Evolutionary conservation across 2,797 vertebrate genomes (phyloP).

Genomic region (Aplochiton taeniatus): DNA sequence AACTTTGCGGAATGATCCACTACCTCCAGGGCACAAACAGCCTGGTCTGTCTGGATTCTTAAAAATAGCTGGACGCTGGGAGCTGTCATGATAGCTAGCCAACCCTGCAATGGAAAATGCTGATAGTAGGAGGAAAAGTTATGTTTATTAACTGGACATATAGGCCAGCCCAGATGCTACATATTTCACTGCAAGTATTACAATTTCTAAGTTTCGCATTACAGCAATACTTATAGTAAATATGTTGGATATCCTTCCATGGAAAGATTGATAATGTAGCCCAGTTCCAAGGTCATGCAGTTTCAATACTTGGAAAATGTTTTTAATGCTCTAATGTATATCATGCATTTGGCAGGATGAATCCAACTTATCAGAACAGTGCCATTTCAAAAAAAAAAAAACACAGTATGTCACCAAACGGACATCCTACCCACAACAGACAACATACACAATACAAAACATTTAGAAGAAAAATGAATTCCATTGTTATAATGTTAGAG

Average conservation of each 20-base stretch:
- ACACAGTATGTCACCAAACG: too few species aligned
- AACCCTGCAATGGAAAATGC: conserved; percentile 62
- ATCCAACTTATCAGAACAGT: too few species aligned
- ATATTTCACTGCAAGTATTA: conserved; percentile 40
- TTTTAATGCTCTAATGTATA: too few species aligned
- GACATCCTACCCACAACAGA: too few species aligned
- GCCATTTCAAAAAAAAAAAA: too few species aligned
- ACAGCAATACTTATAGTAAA: conserved; percentile 32
- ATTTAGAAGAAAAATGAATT: too few species aligned
- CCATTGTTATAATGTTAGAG: too few species aligned
- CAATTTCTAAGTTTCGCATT: conserved; percentile 33
- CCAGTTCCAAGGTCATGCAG: too few species aligned
- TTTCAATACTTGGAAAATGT: too few species aligned
- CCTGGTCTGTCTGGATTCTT: conserved; percentile 53
- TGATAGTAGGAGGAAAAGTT: conserved; percentile 37
- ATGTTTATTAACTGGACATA: conserved; percentile 58
- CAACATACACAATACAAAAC: too few species aligned
- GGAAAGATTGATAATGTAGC: not conserved
- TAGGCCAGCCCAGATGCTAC: conserved; percentile 20
- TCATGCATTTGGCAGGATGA: too few species aligned
- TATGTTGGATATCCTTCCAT: conserved; percentile 5
- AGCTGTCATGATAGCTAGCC: conserved; percentile 72
- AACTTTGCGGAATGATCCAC: conserved; percentile 71
- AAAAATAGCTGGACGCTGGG: conserved; percentile 70
- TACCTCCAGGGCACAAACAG: conserved; percentile 66